phyloP scores from a whole-genome alignment of 1,140 invertebrate genomes.

The Drosophila auraria region DNA sequence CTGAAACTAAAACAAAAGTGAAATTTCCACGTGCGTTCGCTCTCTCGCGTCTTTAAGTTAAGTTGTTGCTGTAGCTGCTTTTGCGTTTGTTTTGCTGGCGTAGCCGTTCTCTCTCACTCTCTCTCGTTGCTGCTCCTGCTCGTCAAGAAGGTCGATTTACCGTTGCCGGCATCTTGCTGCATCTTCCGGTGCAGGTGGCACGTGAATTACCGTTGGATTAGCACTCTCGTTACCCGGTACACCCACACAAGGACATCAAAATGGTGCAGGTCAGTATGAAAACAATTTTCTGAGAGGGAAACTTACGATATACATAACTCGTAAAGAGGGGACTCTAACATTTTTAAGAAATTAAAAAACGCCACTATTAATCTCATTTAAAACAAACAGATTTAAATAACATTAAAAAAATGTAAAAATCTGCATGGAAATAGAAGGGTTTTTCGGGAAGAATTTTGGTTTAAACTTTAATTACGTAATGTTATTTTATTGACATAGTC shows the following conservation, averaged over 20 bases:
- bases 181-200: not conserved
- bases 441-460: no score
- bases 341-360: no score
- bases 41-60: constrained; percentile 39
- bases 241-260: constrained; percentile 31
- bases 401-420: no score
- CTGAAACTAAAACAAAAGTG: constrained; percentile 64
- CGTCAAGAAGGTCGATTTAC: constrained; percentile 4
- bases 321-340: no score
- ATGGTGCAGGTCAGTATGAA: constrained; percentile 64
- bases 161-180: constrained; percentile 1
- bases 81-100: constrained; percentile 51
- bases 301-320: no score
- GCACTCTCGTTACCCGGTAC: constrained; percentile 2
- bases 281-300: not conserved
- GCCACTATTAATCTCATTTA: no score
- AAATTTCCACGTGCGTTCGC: constrained; percentile 60
- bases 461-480: no score
- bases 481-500: no score
- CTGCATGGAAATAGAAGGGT: no score
- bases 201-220: constrained; percentile 23
- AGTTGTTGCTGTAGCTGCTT: constrained; percentile 53
- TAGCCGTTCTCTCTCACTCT: constrained; percentile 7
- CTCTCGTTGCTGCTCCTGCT: not conserved
- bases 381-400: no score